Percentiles rank a stretch among this genome's conserved stretches.
phyloP scores from a whole-genome alignment of 2,113 vertebrate genomes.

The Trematomus loennbergii region DNA sequence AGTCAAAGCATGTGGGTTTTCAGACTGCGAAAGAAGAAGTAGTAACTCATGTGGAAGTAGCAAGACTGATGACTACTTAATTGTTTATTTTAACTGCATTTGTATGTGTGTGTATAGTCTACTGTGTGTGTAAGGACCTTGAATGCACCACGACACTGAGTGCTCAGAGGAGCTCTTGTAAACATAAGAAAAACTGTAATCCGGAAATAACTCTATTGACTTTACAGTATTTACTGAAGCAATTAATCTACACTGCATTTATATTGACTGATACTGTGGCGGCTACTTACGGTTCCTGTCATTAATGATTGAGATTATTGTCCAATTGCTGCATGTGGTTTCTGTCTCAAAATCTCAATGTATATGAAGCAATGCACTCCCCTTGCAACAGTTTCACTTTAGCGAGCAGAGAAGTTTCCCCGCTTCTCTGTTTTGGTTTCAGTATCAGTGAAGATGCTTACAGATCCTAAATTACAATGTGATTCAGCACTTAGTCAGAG shows the following conservation, averaged over 20 bases:
- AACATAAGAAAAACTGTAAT: neutral
- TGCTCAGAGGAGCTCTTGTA: neutral
- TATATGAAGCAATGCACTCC: neutral
- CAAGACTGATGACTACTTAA: neutral
- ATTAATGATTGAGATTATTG: neutral
- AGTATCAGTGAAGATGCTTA: neutral
- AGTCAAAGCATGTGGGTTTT: too few relatives aligned
- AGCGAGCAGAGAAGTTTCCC: neutral
- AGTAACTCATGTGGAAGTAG: too few relatives aligned
- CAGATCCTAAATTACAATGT: neutral
- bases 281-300: neutral
- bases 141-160: neutral
- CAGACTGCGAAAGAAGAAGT: too few relatives aligned
- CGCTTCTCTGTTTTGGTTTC: slow-evolving; percentile 50
- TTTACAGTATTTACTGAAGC: neutral
- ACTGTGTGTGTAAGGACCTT: neutral
- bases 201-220: neutral
- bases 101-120: neutral
- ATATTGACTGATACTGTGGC: neutral
- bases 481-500: slow-evolving; percentile 27
- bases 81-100: neutral
- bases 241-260: neutral
- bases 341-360: too few relatives aligned
- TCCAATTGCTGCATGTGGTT: neutral
- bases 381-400: slow-evolving; percentile 31